phyloP scores from a whole-genome alignment of 1,140 invertebrate genomes.

The Halesus radiatus region DNA sequence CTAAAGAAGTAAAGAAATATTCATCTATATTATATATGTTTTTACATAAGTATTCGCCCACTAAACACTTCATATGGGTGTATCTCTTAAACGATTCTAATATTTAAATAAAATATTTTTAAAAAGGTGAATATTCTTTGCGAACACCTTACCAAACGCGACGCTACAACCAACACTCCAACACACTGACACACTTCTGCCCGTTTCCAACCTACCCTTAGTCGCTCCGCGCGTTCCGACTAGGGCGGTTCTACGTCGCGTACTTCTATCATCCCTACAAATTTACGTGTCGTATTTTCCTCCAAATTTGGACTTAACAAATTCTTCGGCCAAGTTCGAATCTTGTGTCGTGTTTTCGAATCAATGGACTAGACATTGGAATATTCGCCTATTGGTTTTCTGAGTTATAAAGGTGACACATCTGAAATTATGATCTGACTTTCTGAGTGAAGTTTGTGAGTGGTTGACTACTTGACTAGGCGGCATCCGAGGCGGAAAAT shows the following conservation, averaged over 20 bases:
- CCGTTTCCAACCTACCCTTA: not conserved
- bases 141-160: not conserved
- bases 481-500: no score
- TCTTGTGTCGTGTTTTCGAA: not conserved
- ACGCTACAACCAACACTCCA: not conserved
- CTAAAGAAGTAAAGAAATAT: no score
- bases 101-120: not conserved
- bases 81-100: no score
- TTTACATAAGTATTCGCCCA: no score
- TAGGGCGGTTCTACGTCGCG: conserved; percentile 22
- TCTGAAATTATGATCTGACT: not conserved
- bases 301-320: not conserved
- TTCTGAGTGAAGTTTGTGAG: no score
- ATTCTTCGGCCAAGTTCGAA: not conserved
- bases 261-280: not conserved
- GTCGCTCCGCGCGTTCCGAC: conserved; percentile 19
- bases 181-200: not conserved
- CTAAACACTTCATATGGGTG: no score
- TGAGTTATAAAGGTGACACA: not conserved
- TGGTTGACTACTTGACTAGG: no score
- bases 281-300: not conserved
- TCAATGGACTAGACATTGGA: not conserved
- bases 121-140: not conserved
- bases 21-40: no score
- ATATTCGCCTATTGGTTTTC: not conserved